Evolutionary conservation across 1,140 invertebrate species (phyloP), one percentile per base, ranked within the genome.

Genomic region (Brachionus paranguensis): DNA sequence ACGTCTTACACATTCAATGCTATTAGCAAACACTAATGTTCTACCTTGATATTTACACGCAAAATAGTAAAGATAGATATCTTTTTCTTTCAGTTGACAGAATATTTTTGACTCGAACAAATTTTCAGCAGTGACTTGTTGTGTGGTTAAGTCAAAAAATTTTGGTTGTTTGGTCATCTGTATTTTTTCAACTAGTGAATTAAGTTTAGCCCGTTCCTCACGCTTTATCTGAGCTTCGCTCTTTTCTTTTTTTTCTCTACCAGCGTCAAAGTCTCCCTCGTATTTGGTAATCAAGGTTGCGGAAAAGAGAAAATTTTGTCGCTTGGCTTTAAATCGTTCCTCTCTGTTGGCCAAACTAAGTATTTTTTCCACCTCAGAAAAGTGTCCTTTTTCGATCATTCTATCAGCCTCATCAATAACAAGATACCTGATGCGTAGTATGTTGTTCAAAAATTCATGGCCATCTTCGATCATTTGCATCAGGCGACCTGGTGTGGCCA

Each of bases 221-320:
- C n/a, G 17, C 27, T 65, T 29, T 37, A 84, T 74, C 64, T 64
- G 68, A 29, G 20, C 68, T 65, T 78, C 53, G 8, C 20, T 65
- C 60, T 72, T 74, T 45, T 55, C n/a, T 33, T 74, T 84, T 74
- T 74, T 74, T 7, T 3, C 12, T 72, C 68, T 84, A 10, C 78
- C 43, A n/a, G 14, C 7, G 2, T 78, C 76, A 33, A 76, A 45
- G 17, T 78, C 84, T 5, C 33, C 29, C 5, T 5, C 24, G 10
- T 14, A 45, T 24, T 65, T 64, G n/a, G 72, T 78, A 1, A 96
- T 96, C 6, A 99, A 90, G 0, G 98, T 99, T 17, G 98, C 98
- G 0, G 97, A 99, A 90, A 99, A 99, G 0, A 99, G 93, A 89
- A 99, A 97, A 86, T 94, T 97, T 89, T 99, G 96, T 24, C 95